A percentile compares a stretch with the other conserved stretches of the same genome.
These are phyloP conservation scores for Cactoblastis cactorum DNA, from an alignment of 2,888 invertebrate genomes.

Conservation along the genomic window DNA sequence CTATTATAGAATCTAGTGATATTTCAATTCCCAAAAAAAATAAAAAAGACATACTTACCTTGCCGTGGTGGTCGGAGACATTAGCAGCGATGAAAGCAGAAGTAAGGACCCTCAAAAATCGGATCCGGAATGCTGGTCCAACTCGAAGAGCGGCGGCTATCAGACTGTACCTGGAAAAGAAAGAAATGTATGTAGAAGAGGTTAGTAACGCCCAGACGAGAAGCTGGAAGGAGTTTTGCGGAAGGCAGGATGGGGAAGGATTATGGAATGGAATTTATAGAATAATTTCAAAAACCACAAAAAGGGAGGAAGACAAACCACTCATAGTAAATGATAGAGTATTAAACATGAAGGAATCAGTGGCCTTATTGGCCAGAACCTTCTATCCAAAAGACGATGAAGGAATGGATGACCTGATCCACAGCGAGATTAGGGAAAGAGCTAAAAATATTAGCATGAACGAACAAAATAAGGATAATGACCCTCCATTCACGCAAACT, in stretches of 20 bases:
- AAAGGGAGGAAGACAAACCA: no score
- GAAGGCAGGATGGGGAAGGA: no score
- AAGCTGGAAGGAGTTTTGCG: no score
- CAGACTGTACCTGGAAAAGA: background rate
- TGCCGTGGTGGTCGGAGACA: constrained; percentile 6
- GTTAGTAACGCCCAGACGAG: no score
- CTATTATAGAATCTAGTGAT: background rate
- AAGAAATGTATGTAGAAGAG: no score
- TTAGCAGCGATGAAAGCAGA: background rate
- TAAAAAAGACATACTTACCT: background rate
- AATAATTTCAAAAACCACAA: no score
- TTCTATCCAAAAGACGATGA: constrained; percentile 7
- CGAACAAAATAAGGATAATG: no score
- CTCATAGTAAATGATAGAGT: no score
- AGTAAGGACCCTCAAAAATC: background rate
- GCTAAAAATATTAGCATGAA: no score
- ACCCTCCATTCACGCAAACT: no score
- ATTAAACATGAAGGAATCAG: no score
- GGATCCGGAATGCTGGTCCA: background rate
- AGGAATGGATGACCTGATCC: background rate
- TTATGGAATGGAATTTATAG: no score
- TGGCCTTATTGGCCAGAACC: constrained; percentile 1
- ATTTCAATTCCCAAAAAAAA: background rate
- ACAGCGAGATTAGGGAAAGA: background rate
- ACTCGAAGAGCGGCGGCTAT: constrained; percentile 11